Conservation (phyloP, 2,888 invertebrate genomes). For the Pristionchus japonicus region DNA sequence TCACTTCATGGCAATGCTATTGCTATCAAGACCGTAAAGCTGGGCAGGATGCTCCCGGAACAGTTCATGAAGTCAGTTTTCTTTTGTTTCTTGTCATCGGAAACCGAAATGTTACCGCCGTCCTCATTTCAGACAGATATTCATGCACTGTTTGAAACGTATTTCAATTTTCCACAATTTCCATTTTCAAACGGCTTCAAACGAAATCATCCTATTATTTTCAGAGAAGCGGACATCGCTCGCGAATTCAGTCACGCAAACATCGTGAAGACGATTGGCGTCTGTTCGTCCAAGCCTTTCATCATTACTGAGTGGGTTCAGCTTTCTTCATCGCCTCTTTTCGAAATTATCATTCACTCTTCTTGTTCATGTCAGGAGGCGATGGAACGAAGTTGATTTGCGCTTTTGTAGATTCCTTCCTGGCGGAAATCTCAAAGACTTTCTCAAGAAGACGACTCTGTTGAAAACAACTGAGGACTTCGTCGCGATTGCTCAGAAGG, state of each 20-base stretch:
- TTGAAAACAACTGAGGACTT: not conserved
- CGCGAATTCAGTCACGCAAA: not conserved
- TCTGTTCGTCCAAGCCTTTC: not conserved
- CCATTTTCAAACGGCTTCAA: not conserved
- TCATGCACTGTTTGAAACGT: not conserved
- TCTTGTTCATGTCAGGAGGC: too few relatives aligned
- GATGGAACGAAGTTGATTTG: too few relatives aligned
- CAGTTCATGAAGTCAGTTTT: not conserved
- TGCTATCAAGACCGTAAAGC: not conserved
- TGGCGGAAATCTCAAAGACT: not conserved
- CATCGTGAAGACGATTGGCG: conserved; percentile 5
- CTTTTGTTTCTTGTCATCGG: too few relatives aligned
- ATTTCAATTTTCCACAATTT: not conserved
- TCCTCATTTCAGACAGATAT: too few relatives aligned
- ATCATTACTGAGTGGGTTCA: not conserved
- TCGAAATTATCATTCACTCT: too few relatives aligned
- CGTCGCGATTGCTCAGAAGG: not conserved
- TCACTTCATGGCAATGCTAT: not conserved
- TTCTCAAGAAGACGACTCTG: not conserved
- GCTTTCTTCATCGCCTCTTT: too few relatives aligned
- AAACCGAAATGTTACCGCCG: too few relatives aligned
- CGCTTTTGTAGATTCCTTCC: not conserved
- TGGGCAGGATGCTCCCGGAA: not conserved
- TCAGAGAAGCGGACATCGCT: not conserved
- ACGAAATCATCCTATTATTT: not conserved